phyloP scores from a whole-genome alignment of 92 coral and sea anemone species.

The Diadumene lineata region DNA sequence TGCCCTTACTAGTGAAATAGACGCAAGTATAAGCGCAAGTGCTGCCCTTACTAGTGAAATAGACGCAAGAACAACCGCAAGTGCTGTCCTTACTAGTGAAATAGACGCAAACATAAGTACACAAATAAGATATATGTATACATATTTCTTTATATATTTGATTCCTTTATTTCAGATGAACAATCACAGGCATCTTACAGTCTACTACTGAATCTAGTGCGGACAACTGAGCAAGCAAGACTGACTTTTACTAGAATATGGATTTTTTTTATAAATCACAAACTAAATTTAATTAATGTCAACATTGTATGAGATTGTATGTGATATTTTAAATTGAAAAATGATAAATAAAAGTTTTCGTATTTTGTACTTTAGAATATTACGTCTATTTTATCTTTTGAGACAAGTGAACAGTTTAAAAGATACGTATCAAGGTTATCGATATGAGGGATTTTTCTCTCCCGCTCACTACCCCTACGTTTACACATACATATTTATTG shows the following conservation, averaged over 20 bases:
- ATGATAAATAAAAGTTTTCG: not conserved
- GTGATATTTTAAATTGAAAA: not conserved
- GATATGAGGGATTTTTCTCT: too few species aligned
- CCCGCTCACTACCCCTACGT: too few species aligned
- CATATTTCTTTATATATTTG: not conserved
- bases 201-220: not conserved
- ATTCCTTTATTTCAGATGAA: slow-evolving; percentile 2
- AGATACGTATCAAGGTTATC: too few species aligned
- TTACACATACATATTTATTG: too few species aligned
- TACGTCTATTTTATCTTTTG: too few species aligned
- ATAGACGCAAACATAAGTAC: not conserved
- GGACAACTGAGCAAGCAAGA: not conserved
- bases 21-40: too few species aligned
- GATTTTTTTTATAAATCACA: not conserved
- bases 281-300: not conserved
- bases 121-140: not conserved
- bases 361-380: not conserved
- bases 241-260: not conserved
- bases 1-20: too few species aligned
- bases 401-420: too few species aligned
- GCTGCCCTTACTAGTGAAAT: too few species aligned
- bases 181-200: not conserved
- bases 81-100: too few species aligned
- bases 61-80: too few species aligned
- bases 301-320: too few species aligned